Conservation (phyloP, 2,113 vertebrate genomes). For the Anolis carolinensis region DNA sequence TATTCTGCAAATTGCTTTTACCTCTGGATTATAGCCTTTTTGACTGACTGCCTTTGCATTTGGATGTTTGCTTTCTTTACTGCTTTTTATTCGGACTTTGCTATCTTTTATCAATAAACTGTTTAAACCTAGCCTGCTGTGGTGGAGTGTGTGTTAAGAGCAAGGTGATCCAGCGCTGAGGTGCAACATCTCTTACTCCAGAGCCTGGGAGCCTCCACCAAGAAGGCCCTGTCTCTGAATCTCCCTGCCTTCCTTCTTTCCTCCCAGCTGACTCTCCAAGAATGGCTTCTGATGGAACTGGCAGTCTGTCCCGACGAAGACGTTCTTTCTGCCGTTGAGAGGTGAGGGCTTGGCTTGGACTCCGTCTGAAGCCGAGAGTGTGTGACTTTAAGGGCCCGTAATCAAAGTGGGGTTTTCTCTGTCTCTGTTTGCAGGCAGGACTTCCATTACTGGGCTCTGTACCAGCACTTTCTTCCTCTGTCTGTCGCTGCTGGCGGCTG, state of each 20-base stretch:
- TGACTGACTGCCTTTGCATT: too few relatives aligned
- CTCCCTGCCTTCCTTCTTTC: background rate
- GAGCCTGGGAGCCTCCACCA: too few relatives aligned
- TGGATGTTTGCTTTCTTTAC: too few relatives aligned
- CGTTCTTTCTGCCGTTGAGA: constrained; percentile 79
- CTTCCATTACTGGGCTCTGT: constrained; percentile 89
- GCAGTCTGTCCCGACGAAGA: constrained; percentile 79
- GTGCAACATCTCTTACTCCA: too few relatives aligned
- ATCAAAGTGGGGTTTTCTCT: background rate
- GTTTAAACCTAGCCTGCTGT: too few relatives aligned
- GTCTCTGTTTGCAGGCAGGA: constrained; percentile 74
- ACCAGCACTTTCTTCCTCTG: constrained; percentile 77
- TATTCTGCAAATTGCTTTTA: too few relatives aligned
- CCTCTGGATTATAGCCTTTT: too few relatives aligned
- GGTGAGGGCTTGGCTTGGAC: constrained; percentile 68
- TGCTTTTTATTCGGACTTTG: too few relatives aligned
- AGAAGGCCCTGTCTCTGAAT: background rate
- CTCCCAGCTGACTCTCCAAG: constrained; percentile 82
- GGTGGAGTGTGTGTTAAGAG: too few relatives aligned
- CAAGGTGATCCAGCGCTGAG: too few relatives aligned
- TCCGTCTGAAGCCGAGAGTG: background rate
- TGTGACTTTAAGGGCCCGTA: background rate
- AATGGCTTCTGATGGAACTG: constrained; percentile 88
- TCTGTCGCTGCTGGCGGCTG: constrained; percentile 81
- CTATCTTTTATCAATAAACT: too few relatives aligned